Conservation (phyloP, 2,113 vertebrate species). For the Myotis yumanensis region DNA sequence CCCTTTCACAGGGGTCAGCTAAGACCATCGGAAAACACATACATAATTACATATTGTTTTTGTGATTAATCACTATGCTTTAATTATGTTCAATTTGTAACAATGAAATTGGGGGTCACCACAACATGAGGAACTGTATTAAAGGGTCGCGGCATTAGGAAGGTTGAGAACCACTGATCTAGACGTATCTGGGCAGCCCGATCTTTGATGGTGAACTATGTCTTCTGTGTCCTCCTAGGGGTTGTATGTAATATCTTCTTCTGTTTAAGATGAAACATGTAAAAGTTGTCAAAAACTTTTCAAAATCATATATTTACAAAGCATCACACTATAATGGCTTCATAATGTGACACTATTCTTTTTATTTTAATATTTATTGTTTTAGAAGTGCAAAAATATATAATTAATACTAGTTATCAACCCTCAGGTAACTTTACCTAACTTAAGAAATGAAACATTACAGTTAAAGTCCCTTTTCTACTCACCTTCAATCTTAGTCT, state of each 20-base stretch:
- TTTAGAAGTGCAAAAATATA: neutral
- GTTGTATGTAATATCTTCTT: too few species aligned
- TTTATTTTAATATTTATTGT: neutral
- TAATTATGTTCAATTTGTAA: too few species aligned
- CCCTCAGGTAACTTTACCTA: neutral
- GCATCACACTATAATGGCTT: neutral
- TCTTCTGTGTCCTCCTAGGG: too few species aligned
- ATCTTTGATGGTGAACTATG: neutral
- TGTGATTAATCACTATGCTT: too few species aligned
- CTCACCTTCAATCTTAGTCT: neutral
- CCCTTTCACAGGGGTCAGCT: too few species aligned
- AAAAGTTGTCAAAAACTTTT: neutral
- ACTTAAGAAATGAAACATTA: neutral
- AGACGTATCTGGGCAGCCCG: neutral
- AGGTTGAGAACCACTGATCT: too few species aligned
- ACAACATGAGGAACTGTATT: too few species aligned
- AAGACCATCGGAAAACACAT: too few species aligned
- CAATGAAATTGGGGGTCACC: too few species aligned
- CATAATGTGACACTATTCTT: neutral
- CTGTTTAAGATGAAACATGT: neutral
- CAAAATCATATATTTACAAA: neutral
- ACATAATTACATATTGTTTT: too few species aligned
- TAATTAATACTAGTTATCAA: neutral
- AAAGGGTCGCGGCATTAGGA: too few species aligned
- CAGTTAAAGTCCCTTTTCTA: neutral